Conservation (phyloP, 2,113 vertebrate genomes). For the Albula goreensis region DNA sequence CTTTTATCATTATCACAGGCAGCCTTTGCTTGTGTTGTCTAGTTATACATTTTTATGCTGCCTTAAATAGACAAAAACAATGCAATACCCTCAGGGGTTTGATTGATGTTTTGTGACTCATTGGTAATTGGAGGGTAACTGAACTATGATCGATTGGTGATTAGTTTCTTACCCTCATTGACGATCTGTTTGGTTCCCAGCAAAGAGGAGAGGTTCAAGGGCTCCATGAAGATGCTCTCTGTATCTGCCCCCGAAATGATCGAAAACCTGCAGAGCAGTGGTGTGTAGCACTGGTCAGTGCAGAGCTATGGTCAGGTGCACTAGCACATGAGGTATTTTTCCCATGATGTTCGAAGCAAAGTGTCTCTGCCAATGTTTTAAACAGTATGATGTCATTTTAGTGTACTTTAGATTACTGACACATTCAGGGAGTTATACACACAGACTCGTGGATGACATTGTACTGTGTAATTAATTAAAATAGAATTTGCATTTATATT, state of each 20-base stretch:
- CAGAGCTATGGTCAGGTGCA: not conserved
- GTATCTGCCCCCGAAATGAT: constrained; percentile 82
- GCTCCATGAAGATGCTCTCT: constrained; percentile 96
- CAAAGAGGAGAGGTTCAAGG: constrained; percentile 90
- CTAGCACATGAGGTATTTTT: too few species aligned
- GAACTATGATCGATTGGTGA: not conserved
- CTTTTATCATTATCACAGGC: not conserved
- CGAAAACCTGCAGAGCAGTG: constrained; percentile 78
- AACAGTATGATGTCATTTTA: not conserved
- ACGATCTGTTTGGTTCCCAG: constrained; percentile 92
- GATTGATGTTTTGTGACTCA: not conserved
- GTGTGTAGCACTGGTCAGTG: constrained; percentile 48
- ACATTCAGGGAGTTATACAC: not conserved
- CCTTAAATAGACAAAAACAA: not conserved
- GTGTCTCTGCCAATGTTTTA: not conserved
- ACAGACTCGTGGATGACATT: not conserved
- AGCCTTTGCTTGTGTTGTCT: too few species aligned
- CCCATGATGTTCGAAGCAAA: not conserved
- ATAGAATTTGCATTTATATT: too few species aligned
- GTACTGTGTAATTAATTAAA: not conserved
- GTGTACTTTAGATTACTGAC: not conserved
- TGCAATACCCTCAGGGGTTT: not conserved
- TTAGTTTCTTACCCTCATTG: constrained; percentile 78
- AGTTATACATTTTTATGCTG: too few species aligned
- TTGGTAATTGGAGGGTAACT: not conserved